A percentile compares a stretch with the other conserved stretches of the same genome.
Conservation (phyloP, 2,797 vertebrate genomes). For the Poeciliopsis turneri region DNA sequence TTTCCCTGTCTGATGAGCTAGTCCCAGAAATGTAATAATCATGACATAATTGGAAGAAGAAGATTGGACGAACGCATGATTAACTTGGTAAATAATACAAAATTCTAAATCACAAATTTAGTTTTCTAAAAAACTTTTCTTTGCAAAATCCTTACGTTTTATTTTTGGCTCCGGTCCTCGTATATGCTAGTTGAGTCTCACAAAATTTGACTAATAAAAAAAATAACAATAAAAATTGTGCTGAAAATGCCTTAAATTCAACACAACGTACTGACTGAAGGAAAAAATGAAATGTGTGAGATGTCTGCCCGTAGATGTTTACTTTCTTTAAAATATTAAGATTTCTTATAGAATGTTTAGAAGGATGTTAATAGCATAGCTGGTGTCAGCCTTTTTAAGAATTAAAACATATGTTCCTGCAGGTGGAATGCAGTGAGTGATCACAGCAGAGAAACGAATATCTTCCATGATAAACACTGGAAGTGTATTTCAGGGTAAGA, state of each 20-base stretch:
- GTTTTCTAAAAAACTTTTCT: not conserved
- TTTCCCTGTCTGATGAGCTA: not conserved
- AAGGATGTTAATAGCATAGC: not conserved
- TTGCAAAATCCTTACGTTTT: not conserved
- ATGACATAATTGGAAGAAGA: not conserved
- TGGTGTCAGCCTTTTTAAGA: not conserved
- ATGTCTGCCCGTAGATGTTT: not conserved
- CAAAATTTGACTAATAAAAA: too few relatives aligned
- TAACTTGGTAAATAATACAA: not conserved
- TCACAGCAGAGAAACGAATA: not conserved
- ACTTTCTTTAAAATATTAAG: not conserved
- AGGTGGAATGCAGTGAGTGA: not conserved
- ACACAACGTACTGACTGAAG: not conserved
- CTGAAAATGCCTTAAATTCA: not conserved
- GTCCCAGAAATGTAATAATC: not conserved
- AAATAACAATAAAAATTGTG: not conserved
- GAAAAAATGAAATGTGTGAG: not conserved
- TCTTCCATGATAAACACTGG: slow-evolving; percentile 17
- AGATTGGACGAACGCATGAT: not conserved
- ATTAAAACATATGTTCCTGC: not conserved
- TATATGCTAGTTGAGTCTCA: not conserved
- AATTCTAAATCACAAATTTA: not conserved
- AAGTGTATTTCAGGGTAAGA: slow-evolving; percentile 24
- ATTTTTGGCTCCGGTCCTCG: not conserved
- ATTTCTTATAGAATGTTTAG: not conserved